Evolutionary conservation across 2,888 invertebrate species (phyloP).

Genomic region (Athetis lepigone): DNA sequence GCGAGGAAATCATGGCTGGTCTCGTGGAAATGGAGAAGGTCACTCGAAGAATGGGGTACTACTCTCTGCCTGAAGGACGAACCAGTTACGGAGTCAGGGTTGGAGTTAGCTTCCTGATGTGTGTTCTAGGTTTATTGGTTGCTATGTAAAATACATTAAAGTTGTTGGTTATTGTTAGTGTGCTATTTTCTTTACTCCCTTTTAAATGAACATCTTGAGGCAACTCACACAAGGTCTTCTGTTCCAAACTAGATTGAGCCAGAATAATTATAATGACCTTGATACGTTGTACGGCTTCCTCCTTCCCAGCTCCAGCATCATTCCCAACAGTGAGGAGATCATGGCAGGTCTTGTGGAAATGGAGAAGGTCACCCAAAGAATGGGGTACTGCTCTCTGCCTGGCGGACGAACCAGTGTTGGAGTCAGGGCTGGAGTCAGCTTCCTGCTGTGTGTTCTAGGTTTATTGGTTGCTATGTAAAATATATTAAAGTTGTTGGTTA

Average conservation of each 20-base stretch:
- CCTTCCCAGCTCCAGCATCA: slow-evolving; percentile 88
- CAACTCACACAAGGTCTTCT: too few species aligned
- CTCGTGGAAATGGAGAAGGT: slow-evolving; percentile 85
- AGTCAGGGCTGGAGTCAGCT: slow-evolving; percentile 58
- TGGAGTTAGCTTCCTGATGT: slow-evolving; percentile 58
- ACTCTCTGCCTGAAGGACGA: slow-evolving; percentile 23
- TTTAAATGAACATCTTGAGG: too few species aligned
- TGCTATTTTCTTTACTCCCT: neutral
- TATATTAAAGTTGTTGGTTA: neutral
- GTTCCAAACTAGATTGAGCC: too few species aligned
- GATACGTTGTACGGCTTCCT: slow-evolving; percentile 91
- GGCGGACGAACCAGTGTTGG: slow-evolving; percentile 46
- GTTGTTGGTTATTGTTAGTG: neutral
- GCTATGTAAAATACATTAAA: slow-evolving; percentile 50
- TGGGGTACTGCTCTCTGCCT: slow-evolving; percentile 76
- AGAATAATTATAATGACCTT: too few species aligned
- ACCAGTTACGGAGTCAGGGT: slow-evolving; percentile 55
- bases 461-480: slow-evolving; percentile 57
- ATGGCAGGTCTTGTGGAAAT: slow-evolving; percentile 90
- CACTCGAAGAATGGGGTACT: slow-evolving; percentile 77
- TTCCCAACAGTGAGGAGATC: slow-evolving; percentile 91
- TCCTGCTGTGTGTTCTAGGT: slow-evolving; percentile 40
- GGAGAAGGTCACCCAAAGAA: slow-evolving; percentile 76
- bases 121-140: slow-evolving; percentile 47
- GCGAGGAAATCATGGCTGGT: slow-evolving; percentile 91